Percentiles rank a stretch among this genome's conserved stretches.
These are phyloP conservation scores for Lepidurus packardi DNA, from an alignment of 1,140 invertebrate species.

Conservation along the genomic window DNA sequence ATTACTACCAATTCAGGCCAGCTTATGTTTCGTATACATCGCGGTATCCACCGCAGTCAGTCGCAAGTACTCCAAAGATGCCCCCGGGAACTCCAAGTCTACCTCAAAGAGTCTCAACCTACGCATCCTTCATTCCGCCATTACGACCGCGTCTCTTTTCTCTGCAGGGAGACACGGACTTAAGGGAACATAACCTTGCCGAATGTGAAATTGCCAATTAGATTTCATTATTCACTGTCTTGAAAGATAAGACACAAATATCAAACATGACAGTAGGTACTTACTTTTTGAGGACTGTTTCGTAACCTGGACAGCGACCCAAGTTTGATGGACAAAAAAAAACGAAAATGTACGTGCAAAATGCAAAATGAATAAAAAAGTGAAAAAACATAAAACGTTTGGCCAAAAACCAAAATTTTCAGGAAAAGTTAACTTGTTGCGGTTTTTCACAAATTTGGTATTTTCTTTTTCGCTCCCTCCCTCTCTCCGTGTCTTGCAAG, in stretches of 20 bases:
- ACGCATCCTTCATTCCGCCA: conserved; percentile 2
- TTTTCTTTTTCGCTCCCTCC: too few relatives aligned
- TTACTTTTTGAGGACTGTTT: not conserved
- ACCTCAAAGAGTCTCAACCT: not conserved
- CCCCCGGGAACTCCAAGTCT: not conserved
- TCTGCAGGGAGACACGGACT: conserved; percentile 3
- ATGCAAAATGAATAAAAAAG: not conserved
- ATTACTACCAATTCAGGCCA: not conserved
- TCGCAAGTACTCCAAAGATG: not conserved
- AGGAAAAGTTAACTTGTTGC: not conserved
- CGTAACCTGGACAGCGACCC: not conserved
- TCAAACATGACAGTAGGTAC: not conserved
- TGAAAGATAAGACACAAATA: conserved; percentile 13
- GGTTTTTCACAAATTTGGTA: not conserved
- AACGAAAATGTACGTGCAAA: not conserved
- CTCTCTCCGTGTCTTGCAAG: too few relatives aligned
- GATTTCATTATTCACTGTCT: not conserved
- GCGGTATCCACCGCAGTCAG: not conserved
- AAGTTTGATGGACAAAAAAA: not conserved
- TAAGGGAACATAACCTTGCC: not conserved
- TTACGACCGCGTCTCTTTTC: not conserved
- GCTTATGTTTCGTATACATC: not conserved
- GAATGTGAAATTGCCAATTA: conserved; percentile 19
- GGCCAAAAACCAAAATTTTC: not conserved
- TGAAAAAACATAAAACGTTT: not conserved